A percentile compares a stretch with the other conserved stretches of the same genome.
Evolutionary conservation across 2,797 vertebrate species (phyloP).

Genomic region (Chromobotia macracanthus): DNA sequence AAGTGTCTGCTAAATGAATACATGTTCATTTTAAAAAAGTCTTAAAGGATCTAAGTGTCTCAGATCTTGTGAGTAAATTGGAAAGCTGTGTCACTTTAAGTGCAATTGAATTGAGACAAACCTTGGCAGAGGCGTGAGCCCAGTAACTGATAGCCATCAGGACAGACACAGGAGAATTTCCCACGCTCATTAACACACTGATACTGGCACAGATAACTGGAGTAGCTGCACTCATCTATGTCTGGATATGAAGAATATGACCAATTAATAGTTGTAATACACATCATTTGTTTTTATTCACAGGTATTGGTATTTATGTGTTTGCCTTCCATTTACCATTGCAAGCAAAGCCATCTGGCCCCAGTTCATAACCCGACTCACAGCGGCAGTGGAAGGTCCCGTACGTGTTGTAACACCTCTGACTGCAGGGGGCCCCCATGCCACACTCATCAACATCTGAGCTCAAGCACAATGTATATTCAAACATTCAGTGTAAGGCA

Average conservation of each 20-base stretch:
- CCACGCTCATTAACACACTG: conserved; percentile 89
- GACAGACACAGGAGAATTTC: conserved; percentile 88
- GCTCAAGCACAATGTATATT: conserved; percentile 38
- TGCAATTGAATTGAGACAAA: conserved; percentile 61
- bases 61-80: neutral
- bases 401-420: conserved; percentile 91
- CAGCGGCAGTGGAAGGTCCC: conserved; percentile 92
- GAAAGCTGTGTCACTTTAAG: conserved; percentile 5
- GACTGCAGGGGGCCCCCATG: conserved; percentile 91
- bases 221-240: conserved; percentile 91
- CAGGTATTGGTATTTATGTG: neutral
- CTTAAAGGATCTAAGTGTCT: neutral
- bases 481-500: too few relatives aligned
- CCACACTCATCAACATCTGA: conserved; percentile 92
- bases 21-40: neutral
- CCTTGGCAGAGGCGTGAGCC: conserved; percentile 88
- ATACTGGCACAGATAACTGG: conserved; percentile 89
- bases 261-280: neutral
- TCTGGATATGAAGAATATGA: conserved; percentile 71
- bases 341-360: conserved; percentile 83
- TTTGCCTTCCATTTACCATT: conserved; percentile 76
- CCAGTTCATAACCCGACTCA: conserved; percentile 88
- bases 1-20: too few relatives aligned
- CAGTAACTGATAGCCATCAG: conserved; percentile 88
- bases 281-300: neutral